phyloP scores from a whole-genome alignment of 2,113 vertebrate genomes.

The Hoplias malabaricus region DNA sequence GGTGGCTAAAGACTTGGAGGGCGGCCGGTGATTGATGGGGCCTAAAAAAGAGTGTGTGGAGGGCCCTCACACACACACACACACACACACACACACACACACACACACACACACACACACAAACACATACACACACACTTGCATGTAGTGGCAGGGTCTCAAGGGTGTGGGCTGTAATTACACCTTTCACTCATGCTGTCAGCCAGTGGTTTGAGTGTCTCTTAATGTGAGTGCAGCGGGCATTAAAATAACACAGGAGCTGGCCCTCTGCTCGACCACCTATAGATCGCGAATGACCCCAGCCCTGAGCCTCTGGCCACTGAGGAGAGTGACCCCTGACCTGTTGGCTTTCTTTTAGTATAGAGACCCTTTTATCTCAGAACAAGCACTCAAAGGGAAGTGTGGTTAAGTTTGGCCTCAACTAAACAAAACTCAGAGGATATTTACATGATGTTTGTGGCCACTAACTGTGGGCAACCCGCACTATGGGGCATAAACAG shows the following conservation, averaged over 20 bases:
- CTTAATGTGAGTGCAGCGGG: slow-evolving; percentile 52
- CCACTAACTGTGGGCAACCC: too few species aligned
- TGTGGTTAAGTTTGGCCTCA: not conserved
- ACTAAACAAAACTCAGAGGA: too few species aligned
- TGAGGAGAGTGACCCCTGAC: slow-evolving; percentile 42
- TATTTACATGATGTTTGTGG: too few species aligned
- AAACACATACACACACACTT: slow-evolving; percentile 49
- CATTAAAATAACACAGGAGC: slow-evolving; percentile 61
- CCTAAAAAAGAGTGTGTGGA: slow-evolving; percentile 19
- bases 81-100: too few species aligned
- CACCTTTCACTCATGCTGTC: slow-evolving; percentile 58
- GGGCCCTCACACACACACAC: slow-evolving; percentile 15
- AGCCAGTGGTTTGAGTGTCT: slow-evolving; percentile 58
- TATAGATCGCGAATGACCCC: slow-evolving; percentile 50
- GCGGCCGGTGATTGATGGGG: slow-evolving; percentile 48
- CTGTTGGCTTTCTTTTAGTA: slow-evolving; percentile 21
- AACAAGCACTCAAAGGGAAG: not conserved
- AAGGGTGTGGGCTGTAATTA: slow-evolving; percentile 53
- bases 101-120: slow-evolving; percentile 6
- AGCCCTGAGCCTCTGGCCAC: not conserved
- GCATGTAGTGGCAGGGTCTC: slow-evolving; percentile 57
- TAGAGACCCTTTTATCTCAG: not conserved
- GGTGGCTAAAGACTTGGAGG: slow-evolving; percentile 36
- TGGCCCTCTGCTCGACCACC: not conserved
- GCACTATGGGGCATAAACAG: too few species aligned